phyloP scores from a whole-genome alignment of 64 coral and sea anemone species.

The Platygyra sinensis region DNA sequence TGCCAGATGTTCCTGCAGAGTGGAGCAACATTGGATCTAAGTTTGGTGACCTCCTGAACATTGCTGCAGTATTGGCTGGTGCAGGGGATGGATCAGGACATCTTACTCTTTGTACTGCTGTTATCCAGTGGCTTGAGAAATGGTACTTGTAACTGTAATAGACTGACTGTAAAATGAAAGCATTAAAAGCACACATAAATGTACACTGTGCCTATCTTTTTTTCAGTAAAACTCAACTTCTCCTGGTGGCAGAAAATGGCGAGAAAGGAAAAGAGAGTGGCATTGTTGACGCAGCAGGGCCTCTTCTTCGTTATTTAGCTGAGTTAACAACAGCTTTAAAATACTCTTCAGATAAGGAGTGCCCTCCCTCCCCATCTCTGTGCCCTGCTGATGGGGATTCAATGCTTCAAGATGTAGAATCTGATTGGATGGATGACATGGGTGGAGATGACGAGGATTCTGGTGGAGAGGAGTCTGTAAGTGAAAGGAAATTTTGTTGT shows the following conservation, averaged over 20 bases:
- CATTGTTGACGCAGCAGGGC: conserved; percentile 73
- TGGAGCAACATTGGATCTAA: conserved; percentile 73
- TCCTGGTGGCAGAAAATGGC: conserved; percentile 53
- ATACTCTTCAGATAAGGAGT: conserved; percentile 77
- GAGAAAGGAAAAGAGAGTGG: conserved; percentile 80
- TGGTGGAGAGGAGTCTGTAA: conserved; percentile 94
- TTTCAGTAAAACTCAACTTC: conserved; percentile 73
- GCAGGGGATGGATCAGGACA: conserved; percentile 86
- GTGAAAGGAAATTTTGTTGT: conserved; percentile 12
- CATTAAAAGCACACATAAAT: neutral
- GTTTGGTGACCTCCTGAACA: conserved; percentile 86
- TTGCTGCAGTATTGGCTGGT: conserved; percentile 80
- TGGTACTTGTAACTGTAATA: conserved; percentile 76
- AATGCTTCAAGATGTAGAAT: conserved; percentile 83
- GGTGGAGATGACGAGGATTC: conserved; percentile 92
- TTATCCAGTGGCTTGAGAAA: conserved; percentile 82
- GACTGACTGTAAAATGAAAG: neutral
- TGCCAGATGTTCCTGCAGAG: conserved; percentile 57
- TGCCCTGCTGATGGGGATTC: conserved; percentile 65
- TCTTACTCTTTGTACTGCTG: conserved; percentile 69
- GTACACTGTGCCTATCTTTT: neutral
- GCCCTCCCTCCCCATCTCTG: conserved; percentile 47
- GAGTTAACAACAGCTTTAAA: conserved; percentile 88
- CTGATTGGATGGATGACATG: conserved; percentile 96
- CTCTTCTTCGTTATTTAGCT: conserved; percentile 85